Evolutionary conservation across 2,888 invertebrate species (phyloP).

Genomic region (Metopia argyrocephala): DNA sequence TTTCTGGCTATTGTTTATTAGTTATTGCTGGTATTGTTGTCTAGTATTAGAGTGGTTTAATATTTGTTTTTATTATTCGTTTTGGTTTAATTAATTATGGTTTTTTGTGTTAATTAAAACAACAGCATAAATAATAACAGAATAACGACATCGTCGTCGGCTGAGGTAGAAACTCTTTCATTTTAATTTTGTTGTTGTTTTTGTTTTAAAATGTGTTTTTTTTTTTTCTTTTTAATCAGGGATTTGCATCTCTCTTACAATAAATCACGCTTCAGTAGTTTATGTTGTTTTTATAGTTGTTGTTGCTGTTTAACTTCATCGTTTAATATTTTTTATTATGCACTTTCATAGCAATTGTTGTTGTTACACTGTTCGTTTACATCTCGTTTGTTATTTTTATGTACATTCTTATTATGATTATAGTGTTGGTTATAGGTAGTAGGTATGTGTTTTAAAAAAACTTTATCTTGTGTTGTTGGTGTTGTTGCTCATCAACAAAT

Average conservation of each 20-base stretch:
- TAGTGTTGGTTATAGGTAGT: conserved; percentile 71
- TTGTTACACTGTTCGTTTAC: conserved; percentile 20
- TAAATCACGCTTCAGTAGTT: conserved; percentile 70
- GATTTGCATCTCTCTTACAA: conserved; percentile 71
- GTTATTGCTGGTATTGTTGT: not conserved
- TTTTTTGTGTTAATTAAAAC: conserved; percentile 52
- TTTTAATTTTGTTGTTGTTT: conserved; percentile 13
- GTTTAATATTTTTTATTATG: conserved; percentile 26
- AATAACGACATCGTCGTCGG: conserved; percentile 7
- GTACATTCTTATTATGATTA: no score
- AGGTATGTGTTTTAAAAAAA: conserved; percentile 62
- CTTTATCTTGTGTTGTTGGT: conserved; percentile 21
- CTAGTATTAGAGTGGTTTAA: conserved; percentile 4
- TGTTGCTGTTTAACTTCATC: conserved; percentile 44
- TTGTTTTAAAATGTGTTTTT: conserved; percentile 44
- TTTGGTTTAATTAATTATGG: conserved; percentile 59
- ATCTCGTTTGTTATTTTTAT: conserved; percentile 55
- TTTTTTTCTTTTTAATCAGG: conserved; percentile 70
- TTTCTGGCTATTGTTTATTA: not conserved
- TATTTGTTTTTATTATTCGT: conserved; percentile 20
- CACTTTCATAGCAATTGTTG: not conserved
- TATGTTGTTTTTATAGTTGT: conserved; percentile 21
- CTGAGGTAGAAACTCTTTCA: conserved; percentile 21
- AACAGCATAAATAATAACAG: not conserved
- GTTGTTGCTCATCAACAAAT: conserved; percentile 45